A percentile compares a stretch with the other conserved stretches of the same genome.
phyloP scores from a whole-genome alignment of 2,888 invertebrate genomes.

The Drosophila rubida region DNA sequence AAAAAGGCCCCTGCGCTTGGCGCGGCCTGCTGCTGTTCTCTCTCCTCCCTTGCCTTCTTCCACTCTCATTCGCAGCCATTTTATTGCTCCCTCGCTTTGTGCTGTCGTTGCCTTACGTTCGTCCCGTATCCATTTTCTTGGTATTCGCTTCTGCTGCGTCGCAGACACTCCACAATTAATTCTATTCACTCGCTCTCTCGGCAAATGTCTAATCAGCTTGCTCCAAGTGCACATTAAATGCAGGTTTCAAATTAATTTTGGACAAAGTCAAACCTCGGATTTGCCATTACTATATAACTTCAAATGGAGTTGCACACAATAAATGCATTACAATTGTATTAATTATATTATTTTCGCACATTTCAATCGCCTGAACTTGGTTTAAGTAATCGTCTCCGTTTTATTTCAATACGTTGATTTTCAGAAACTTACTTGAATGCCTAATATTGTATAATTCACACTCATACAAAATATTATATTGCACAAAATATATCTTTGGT shows the following conservation, averaged over 20 bases:
- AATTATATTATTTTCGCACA: no score
- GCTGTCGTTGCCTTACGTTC: constrained; percentile 23
- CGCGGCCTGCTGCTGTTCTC: constrained; percentile 30
- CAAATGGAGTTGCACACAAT: neutral
- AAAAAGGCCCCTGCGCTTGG: constrained; percentile 55
- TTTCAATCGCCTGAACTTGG: no score
- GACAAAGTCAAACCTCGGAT: neutral
- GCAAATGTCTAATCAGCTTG: constrained; percentile 33
- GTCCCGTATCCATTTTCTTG: constrained; percentile 51
- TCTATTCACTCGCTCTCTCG: constrained; percentile 32
- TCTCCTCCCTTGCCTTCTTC: constrained; percentile 33
- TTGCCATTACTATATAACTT: neutral
- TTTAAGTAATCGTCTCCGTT: no score
- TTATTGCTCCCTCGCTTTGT: constrained; percentile 61
- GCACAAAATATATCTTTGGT: no score
- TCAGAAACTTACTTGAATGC: no score
- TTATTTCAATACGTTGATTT: no score
- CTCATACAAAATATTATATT: neutral
- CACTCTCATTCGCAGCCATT: constrained; percentile 72
- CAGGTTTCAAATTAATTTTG: neutral
- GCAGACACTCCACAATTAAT: constrained; percentile 13
- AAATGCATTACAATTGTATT: neutral
- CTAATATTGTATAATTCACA: no score
- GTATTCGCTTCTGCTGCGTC: constrained; percentile 34
- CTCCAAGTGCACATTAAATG: neutral